Percentiles rank a stretch among this genome's conserved stretches.
Evolutionary conservation across 2,888 invertebrate species (phyloP).

Genomic region (Eilema depressum): DNA sequence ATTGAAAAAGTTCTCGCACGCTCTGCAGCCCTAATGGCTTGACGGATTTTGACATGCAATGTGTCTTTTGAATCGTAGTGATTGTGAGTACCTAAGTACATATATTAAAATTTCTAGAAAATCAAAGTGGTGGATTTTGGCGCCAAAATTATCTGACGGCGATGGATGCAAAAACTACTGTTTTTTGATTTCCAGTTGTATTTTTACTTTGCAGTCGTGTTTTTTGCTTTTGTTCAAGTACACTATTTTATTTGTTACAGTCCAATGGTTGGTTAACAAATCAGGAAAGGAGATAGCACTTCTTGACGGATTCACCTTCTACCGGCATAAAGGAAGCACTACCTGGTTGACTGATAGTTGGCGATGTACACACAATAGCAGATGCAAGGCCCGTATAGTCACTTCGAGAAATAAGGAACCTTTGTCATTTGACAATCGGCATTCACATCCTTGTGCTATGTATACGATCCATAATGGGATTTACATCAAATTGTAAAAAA

Average conservation of each 20-base stretch:
- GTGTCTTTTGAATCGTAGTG: too few relatives aligned
- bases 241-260: conserved; percentile 11
- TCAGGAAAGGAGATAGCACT: conserved; percentile 18
- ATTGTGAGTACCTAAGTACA: too few relatives aligned
- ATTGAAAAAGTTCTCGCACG: too few relatives aligned
- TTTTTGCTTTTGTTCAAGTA: too few relatives aligned
- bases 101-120: too few relatives aligned
- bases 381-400: conserved; percentile 18
- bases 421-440: background rate
- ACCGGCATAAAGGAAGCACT: conserved; percentile 10
- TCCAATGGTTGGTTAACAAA: conserved; percentile 16
- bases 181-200: too few relatives aligned
- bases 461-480: conserved; percentile 14
- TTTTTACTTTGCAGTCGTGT: too few relatives aligned
- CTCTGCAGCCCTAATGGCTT: too few relatives aligned
- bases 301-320: conserved; percentile 18
- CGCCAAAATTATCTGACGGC: too few relatives aligned
- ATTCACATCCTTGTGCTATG: conserved; percentile 13
- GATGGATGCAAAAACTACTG: too few relatives aligned
- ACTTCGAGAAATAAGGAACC: conserved; percentile 8
- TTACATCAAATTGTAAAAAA: conserved; percentile 7
- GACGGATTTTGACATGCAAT: too few relatives aligned
- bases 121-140: too few relatives aligned
- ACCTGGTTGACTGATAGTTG: conserved; percentile 8
- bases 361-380: conserved; percentile 17